phyloP scores from a whole-genome alignment of 2,888 invertebrate genomes.

The Platycnemis pennipes region DNA sequence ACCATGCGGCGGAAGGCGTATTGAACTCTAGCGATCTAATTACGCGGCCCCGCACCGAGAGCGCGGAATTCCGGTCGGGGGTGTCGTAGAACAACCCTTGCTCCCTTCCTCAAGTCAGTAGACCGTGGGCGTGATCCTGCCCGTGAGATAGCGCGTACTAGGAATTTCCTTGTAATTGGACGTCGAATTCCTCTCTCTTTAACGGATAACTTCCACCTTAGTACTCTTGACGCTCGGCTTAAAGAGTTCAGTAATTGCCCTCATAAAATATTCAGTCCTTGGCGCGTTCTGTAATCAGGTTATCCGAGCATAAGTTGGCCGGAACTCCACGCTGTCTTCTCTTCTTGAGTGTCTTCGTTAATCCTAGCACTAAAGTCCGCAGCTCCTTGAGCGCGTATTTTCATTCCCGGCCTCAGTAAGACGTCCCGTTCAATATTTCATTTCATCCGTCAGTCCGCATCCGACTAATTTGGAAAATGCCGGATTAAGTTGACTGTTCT shows the following conservation, averaged over 20 bases:
- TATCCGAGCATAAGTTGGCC: not conserved
- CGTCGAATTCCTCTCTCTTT: not conserved
- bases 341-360: not conserved
- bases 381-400: not conserved
- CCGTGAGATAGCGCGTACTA: not conserved
- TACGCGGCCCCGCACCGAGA: not conserved
- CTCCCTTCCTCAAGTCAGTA: not conserved
- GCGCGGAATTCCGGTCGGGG: not conserved
- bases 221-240: not conserved
- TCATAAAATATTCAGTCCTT: not conserved
- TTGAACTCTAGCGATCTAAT: not conserved
- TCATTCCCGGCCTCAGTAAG: not conserved
- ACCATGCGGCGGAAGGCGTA: not conserved
- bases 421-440: not conserved
- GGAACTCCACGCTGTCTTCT: not conserved
- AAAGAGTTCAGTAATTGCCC: not conserved
- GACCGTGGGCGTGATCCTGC: not conserved
- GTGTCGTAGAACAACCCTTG: not conserved
- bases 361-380: not conserved
- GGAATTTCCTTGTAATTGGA: not conserved
- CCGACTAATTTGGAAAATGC: too few species aligned
- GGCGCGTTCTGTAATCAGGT: not conserved
- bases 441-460: not conserved
- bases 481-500: too few species aligned
- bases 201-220: not conserved